Evolutionary conservation across 2,113 vertebrate genomes (phyloP).

Genomic region (Cichladusa arquata): DNA sequence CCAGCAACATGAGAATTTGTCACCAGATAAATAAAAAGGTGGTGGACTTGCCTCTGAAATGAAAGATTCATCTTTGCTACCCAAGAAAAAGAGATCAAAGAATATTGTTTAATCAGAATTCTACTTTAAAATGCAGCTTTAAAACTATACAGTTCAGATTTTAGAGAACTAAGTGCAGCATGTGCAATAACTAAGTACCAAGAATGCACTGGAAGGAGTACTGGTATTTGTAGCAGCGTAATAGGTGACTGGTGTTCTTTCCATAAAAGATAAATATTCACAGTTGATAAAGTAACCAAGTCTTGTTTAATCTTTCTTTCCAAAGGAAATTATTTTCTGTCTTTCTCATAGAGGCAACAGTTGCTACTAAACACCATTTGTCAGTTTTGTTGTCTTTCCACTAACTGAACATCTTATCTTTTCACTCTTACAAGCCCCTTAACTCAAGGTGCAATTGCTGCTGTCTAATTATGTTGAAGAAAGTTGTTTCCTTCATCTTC

Average conservation of each 20-base stretch:
- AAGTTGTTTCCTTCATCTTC: not conserved
- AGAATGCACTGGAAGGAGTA: not conserved
- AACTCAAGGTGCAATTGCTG: not conserved
- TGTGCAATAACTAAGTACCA: not conserved
- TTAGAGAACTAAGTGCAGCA: not conserved
- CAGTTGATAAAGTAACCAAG: not conserved
- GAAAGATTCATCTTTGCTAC: not conserved
- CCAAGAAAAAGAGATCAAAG: not conserved
- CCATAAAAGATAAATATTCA: not conserved
- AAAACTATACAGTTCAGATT: not conserved
- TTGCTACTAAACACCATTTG: not conserved
- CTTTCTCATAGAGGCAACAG: not conserved
- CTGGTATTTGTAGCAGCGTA: not conserved
- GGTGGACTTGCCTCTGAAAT: not conserved
- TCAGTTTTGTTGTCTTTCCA: not conserved
- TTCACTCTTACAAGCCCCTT: not conserved
- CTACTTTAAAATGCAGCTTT: not conserved
- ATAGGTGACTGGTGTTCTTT: not conserved
- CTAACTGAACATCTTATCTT: not conserved
- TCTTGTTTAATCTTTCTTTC: not conserved
- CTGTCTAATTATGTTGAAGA: not conserved
- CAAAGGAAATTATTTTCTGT: not conserved
- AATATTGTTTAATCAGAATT: not conserved
- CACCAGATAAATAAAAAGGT: not conserved
- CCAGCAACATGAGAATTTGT: not conserved